Base-by-base conservation (phyloP, 2,888 invertebrate species). In the Conchocele bisecta region DNA sequence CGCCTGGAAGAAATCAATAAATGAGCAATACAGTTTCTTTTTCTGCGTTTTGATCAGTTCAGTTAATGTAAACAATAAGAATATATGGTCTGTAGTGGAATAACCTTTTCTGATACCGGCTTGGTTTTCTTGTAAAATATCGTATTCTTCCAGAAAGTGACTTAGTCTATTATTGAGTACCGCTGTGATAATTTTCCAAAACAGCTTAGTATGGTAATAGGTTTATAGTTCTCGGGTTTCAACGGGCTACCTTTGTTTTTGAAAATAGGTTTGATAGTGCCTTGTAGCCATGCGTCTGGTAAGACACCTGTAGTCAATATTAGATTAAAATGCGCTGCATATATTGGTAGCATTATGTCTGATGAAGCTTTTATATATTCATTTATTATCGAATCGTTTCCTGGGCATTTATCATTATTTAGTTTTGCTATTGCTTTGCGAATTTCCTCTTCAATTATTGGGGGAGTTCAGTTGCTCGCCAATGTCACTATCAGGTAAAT, bases 61-160 rank as follows among this genome's bases (percentile, higher is more conserved):
- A 51, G 50, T 31, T 13, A 66, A 28, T 2, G 48, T 28, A 20
- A 60, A n/a, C n/a, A 68, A 31, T 13, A 33, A 31, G 28, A 68
- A 68, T 48, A 68, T 56, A 17, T 68, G 44, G 24, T 68, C 67
- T 26, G 31, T 22, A 7, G 54, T 60, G 28, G 54, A 31, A n/a
- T 59, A 56, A 13, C 48, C 67, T 26, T 68, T 42, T 24, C 44
- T 28, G 22, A 68, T 60, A 3, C 67, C 60, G 20, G 59, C 46
- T 35, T 68, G 67, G 11, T 20, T 53, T 24, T 46, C 42, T 20
- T 29, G 37, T 24, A 68, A 46, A n/a, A 60, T 35, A 6, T 60
- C 17, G 20, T 37, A 24, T 26, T 11, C 28, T 33, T 60, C 41
- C n/a, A 60, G 15, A 68, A 60, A 68, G 2, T 17, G 39, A 39